Evolutionary conservation across 2,888 invertebrate species (phyloP), one percentile per base, ranked within the genome.

Genomic region (Lobophora halterata): DNA sequence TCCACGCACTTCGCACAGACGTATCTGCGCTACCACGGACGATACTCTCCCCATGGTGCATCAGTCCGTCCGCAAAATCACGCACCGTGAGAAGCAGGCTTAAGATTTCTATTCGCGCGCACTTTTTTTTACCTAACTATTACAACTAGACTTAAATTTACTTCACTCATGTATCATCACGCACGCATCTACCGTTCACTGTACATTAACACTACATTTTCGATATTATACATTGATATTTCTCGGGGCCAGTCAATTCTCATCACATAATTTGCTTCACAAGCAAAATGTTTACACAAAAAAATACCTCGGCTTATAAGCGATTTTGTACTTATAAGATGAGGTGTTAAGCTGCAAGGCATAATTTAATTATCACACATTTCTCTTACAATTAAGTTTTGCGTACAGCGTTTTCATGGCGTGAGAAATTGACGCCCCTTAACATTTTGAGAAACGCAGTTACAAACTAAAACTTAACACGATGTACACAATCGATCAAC

Each of bases 401-500:
- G 50, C 50, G 31, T 35, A 41, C 51, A 51, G 60, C 65, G 47
- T 56, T 54, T 61, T 64, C 56, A 66, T 67, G 52, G 55, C 61
- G 55, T 55, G 66, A 69, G 81, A 81, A 86, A 83, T 83, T 81
- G 85, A 83, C 74, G 58, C 74, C 85, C 85, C 79, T 73, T 67
- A 72, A 75, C 74, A 35, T 27, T 31, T 31, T 28, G 41, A 42
- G 31, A 42, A 64, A 61, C 19, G 20, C 61, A 61, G 58, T n/a
- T 58, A 58, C 58, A 65, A 75, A 74, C 65, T 73, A 77, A 75
- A 78, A 79, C 79, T 77, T 76, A 79, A 75, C 72, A 65, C 66
- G 54, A 52, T 80, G 79, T 74, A 81, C 78, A 83, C 73, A 64
- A 73, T 71, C 61, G 63, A 73, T 70, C 70, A 76, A 78, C 74